Evolutionary conservation across 2,888 invertebrate genomes (phyloP).

Genomic region (Elysia crispata): DNA sequence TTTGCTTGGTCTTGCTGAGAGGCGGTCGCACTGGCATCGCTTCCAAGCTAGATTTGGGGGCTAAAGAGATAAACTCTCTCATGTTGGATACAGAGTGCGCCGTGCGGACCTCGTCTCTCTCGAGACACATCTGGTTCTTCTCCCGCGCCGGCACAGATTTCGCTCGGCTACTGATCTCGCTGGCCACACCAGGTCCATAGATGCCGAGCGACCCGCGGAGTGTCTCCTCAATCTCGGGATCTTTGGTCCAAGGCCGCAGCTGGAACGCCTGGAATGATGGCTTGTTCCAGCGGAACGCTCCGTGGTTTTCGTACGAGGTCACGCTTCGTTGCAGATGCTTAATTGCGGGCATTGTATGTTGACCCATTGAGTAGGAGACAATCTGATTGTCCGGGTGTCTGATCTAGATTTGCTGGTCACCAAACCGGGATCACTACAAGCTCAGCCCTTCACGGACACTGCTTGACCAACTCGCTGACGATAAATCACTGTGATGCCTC

Average conservation of each 20-base stretch:
- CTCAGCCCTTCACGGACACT: background rate
- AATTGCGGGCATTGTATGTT: slow-evolving; percentile 12
- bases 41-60: slow-evolving; percentile 46
- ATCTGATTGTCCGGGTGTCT: background rate
- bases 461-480: background rate
- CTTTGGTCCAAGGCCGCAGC: slow-evolving; percentile 41
- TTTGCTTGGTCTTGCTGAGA: slow-evolving; percentile 48
- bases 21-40: slow-evolving; percentile 48
- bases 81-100: slow-evolving; percentile 34
- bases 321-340: slow-evolving; percentile 26
- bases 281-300: slow-evolving; percentile 41
- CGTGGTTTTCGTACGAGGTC: slow-evolving; percentile 32
- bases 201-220: slow-evolving; percentile 38
- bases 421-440: background rate
- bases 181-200: slow-evolving; percentile 29
- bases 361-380: background rate
- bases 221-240: slow-evolving; percentile 34
- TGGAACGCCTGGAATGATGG: slow-evolving; percentile 48
- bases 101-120: slow-evolving; percentile 18
- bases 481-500: background rate
- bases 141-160: slow-evolving; percentile 34
- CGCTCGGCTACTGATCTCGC: slow-evolving; percentile 6
- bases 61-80: slow-evolving; percentile 34
- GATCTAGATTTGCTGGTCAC: background rate
- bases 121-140: slow-evolving; percentile 20